A percentile compares a stretch with the other conserved stretches of the same genome.
Conservation (phyloP, 2,797 vertebrate species). For the Myotis planiceps region DNA sequence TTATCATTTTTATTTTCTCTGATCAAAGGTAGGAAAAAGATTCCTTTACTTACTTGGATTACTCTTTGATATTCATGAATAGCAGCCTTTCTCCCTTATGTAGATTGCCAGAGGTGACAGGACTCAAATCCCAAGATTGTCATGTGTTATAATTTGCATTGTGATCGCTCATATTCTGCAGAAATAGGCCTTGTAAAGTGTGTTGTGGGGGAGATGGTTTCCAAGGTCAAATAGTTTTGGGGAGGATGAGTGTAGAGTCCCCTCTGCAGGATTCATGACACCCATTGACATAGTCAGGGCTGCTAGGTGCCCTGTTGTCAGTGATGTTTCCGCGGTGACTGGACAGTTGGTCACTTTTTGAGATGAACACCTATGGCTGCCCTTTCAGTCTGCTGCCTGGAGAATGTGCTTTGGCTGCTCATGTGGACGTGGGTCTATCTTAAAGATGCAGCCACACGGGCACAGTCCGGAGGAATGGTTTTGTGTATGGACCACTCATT, state of each 20-base stretch:
- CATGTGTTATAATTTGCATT: neutral
- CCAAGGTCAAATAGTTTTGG: neutral
- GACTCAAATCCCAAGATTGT: neutral
- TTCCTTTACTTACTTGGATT: neutral
- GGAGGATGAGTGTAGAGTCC: neutral
- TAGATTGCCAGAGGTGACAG: neutral
- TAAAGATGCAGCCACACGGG: neutral
- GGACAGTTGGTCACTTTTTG: neutral
- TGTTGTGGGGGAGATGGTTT: neutral
- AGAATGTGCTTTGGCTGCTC: neutral
- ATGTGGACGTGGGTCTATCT: neutral
- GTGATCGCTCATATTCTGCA: neutral
- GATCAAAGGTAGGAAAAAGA: neutral
- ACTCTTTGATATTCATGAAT: neutral
- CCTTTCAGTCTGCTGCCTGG: neutral
- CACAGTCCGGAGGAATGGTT: neutral
- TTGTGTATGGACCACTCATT: neutral
- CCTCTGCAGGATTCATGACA: neutral
- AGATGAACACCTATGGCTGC: neutral
- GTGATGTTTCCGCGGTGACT: neutral
- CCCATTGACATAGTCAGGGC: neutral
- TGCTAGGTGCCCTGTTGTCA: neutral
- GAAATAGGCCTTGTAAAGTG: neutral
- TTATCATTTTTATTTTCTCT: neutral
- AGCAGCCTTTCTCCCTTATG: fast-evolving